These are phyloP conservation scores for Platysteira castanea DNA, from an alignment of 2,113 vertebrate genomes.

Conservation along the genomic window DNA sequence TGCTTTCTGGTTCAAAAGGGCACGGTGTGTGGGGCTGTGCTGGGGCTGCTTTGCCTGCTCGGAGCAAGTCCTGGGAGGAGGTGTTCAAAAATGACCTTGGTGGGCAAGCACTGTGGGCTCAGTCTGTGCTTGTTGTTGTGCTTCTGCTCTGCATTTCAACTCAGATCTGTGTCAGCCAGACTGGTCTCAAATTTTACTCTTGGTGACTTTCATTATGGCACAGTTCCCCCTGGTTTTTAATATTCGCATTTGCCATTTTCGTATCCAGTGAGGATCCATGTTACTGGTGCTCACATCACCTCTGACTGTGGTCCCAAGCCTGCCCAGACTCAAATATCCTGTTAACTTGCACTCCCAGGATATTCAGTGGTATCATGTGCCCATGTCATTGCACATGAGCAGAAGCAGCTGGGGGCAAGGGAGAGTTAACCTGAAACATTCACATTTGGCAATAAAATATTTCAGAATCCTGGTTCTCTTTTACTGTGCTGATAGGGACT, in stretches of 20 bases:
- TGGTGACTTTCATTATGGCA: neutral
- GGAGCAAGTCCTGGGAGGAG: neutral
- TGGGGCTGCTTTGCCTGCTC: neutral
- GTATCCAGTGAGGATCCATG: fast-evolving
- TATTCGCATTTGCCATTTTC: neutral
- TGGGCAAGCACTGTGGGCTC: fast-evolving
- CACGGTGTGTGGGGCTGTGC: fast-evolving
- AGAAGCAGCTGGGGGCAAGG: neutral
- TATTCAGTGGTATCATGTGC: neutral
- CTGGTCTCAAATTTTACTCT: neutral
- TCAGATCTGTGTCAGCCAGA: neutral
- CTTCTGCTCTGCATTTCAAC: neutral
- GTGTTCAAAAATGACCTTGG: neutral
- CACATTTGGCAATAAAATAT: neutral
- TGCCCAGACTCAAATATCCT: constrained; percentile 11
- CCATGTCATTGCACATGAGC: neutral
- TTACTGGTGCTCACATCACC: neutral
- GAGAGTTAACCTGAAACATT: neutral
- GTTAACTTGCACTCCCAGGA: neutral
- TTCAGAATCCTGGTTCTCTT: neutral
- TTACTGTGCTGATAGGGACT: neutral
- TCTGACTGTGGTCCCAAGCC: constrained; percentile 1
- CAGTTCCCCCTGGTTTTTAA: neutral
- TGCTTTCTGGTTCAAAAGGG: neutral
- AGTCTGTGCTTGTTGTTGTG: neutral